A percentile compares a stretch with the other conserved stretches of the same genome.
phyloP scores from a whole-genome alignment of 2,113 vertebrate species.

The Atrichornis clamosus region DNA sequence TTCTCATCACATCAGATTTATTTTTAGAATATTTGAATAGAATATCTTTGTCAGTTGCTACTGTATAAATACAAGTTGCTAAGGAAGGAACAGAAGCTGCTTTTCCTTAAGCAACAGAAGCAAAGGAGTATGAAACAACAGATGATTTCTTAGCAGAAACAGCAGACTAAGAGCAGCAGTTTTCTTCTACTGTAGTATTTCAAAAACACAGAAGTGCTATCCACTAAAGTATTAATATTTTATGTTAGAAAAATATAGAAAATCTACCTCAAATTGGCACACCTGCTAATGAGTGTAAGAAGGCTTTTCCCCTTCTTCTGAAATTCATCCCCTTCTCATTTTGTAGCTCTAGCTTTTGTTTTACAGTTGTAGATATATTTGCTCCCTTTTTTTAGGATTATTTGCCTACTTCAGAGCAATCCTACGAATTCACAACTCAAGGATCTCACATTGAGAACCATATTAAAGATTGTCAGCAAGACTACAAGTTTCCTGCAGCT shows the following conservation, averaged over 20 bases:
- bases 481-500: neutral
- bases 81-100: slow-evolving; percentile 24
- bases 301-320: neutral
- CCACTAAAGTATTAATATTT: neutral
- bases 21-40: slow-evolving; percentile 41
- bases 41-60: slow-evolving; percentile 15
- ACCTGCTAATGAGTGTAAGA: neutral
- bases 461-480: neutral
- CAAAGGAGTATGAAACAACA: slow-evolving; percentile 8
- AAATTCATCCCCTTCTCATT: neutral
- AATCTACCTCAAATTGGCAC: neutral
- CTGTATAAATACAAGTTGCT: slow-evolving; percentile 38
- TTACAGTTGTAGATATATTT: neutral
- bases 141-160: slow-evolving; percentile 26
- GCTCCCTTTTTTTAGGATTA: neutral
- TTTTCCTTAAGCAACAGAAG: slow-evolving; percentile 25
- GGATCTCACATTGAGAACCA: neutral
- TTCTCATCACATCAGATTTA: neutral
- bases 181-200: neutral
- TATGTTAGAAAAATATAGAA: neutral
- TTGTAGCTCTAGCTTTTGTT: neutral
- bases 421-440: neutral
- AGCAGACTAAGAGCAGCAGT: neutral
- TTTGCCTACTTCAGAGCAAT: neutral
- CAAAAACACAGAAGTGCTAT: neutral